Conservation (phyloP, 2,888 invertebrate genomes). For the Pilophorus perplexus region DNA sequence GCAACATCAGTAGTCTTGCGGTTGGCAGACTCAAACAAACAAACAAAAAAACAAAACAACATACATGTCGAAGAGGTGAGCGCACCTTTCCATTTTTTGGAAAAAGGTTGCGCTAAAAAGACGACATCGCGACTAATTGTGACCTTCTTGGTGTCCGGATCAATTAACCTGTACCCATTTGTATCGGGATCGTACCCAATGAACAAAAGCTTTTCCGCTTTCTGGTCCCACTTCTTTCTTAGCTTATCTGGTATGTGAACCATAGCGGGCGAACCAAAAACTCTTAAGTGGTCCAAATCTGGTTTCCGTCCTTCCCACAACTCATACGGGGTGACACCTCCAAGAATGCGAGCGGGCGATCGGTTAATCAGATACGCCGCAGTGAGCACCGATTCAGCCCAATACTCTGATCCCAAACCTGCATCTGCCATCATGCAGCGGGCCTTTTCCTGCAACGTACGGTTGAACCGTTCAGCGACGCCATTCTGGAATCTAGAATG, state of each 20-base stretch:
- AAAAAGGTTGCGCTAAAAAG: constrained; percentile 15
- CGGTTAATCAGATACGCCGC: constrained; percentile 32
- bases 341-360: constrained; percentile 15
- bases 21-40: too few species aligned
- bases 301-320: constrained; percentile 9
- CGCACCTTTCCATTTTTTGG: too few species aligned
- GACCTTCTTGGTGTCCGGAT: constrained; percentile 21
- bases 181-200: constrained; percentile 29
- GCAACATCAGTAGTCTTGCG: too few species aligned
- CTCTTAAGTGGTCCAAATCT: constrained; percentile 6
- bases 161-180: constrained; percentile 22
- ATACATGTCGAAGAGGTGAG: too few species aligned
- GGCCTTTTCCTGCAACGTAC: constrained; percentile 40
- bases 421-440: too few species aligned
- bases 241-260: constrained; percentile 24
- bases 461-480: constrained; percentile 30
- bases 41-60: too few species aligned
- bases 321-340: constrained; percentile 31
- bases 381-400: constrained; percentile 33
- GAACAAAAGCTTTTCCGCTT: constrained; percentile 13
- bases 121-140: constrained; percentile 29
- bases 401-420: constrained; percentile 19
- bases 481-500: constrained; percentile 36
- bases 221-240: constrained; percentile 33
- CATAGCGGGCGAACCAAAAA: constrained; percentile 15